Percentiles rank a stretch among this genome's conserved stretches.
Conservation (phyloP, 2,888 invertebrate species). For the Hirtodrosophila confusa region DNA sequence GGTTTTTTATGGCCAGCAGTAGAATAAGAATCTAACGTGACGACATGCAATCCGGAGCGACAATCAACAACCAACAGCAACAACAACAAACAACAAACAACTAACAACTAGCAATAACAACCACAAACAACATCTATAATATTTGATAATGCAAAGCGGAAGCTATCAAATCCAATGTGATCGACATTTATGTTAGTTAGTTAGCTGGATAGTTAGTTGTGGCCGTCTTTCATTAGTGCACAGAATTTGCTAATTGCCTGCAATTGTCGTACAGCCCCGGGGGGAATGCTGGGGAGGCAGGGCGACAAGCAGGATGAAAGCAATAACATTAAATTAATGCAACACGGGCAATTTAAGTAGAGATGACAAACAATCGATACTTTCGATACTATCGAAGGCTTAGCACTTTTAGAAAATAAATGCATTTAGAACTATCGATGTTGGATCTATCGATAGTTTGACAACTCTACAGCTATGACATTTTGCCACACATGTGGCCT, state of each 20-base stretch:
- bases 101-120: slow-evolving; percentile 29
- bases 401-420: too few relatives aligned
- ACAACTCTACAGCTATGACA: too few relatives aligned
- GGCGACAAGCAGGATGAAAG: too few relatives aligned
- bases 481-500: too few relatives aligned
- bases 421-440: too few relatives aligned
- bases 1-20: slow-evolving; percentile 48
- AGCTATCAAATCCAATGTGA: slow-evolving; percentile 61
- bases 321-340: too few relatives aligned
- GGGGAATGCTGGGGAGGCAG: not conserved
- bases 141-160: slow-evolving; percentile 79
- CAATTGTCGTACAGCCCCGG: slow-evolving; percentile 31
- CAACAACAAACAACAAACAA: slow-evolving; percentile 3
- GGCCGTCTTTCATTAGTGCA: slow-evolving; percentile 17
- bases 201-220: slow-evolving; percentile 20
- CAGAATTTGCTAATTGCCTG: slow-evolving; percentile 57
- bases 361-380: too few relatives aligned
- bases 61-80: not conserved
- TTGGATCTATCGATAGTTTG: too few relatives aligned
- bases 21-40: slow-evolving; percentile 59
- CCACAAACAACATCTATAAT: slow-evolving; percentile 55
- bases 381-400: too few relatives aligned
- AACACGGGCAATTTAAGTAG: too few relatives aligned
- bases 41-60: slow-evolving; percentile 68
- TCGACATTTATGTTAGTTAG: slow-evolving; percentile 55